phyloP scores from a whole-genome alignment of 2,797 vertebrate species.

The Cynopterus sphinx region DNA sequence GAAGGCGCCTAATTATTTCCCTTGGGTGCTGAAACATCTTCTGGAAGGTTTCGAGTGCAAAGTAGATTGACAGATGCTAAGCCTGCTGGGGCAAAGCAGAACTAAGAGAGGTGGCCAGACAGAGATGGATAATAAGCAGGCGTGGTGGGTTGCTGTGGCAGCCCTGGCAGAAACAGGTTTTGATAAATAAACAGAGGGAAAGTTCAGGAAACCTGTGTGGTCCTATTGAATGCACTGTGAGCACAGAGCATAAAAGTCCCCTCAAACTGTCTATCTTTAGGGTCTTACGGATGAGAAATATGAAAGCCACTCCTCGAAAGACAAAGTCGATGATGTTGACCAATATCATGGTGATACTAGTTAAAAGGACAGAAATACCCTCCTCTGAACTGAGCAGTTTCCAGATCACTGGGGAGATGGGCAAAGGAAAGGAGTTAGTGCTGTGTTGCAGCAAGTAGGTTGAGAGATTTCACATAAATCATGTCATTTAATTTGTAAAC shows the following conservation, averaged over 20 bases:
- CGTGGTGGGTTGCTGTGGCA: not conserved
- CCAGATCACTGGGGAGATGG: not conserved
- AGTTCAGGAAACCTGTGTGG: slow-evolving; percentile 21
- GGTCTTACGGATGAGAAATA: not conserved
- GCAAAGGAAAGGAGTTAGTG: not conserved
- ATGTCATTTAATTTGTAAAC: not conserved
- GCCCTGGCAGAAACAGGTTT: not conserved
- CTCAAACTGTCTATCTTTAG: not conserved
- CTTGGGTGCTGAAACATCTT: not conserved
- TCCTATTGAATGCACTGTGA: not conserved
- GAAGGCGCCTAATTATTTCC: slow-evolving; percentile 54
- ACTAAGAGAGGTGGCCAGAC: not conserved
- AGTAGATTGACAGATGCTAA: slow-evolving; percentile 59
- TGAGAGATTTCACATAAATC: not conserved
- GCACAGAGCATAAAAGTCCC: not conserved
- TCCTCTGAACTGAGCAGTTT: not conserved
- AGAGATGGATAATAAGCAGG: slow-evolving; percentile 35
- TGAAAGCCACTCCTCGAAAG: not conserved
- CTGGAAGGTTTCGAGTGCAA: slow-evolving; percentile 40
- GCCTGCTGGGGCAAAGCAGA: slow-evolving; percentile 37
- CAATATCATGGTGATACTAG: not conserved
- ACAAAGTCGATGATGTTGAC: not conserved
- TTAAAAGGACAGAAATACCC: not conserved
- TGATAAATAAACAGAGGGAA: slow-evolving; percentile 50
- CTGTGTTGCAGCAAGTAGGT: not conserved